phyloP scores from a whole-genome alignment of 2,888 invertebrate genomes.

The Drosophila niveifrons region DNA sequence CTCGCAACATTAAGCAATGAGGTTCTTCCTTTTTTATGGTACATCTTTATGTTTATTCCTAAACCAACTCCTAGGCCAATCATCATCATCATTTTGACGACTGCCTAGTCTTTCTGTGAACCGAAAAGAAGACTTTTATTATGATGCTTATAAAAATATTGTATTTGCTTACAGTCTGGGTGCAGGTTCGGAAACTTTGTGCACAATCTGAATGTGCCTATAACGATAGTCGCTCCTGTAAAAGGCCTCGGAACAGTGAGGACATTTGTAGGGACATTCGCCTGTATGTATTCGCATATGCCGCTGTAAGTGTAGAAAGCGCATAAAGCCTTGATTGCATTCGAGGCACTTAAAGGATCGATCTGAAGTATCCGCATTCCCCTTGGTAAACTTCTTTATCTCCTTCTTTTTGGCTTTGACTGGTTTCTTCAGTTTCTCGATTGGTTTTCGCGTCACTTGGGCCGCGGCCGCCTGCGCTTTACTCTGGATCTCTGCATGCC shows the following conservation, averaged over 20 bases:
- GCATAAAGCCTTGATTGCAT: constrained; percentile 28
- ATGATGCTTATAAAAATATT: neutral
- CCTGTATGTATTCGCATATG: constrained; percentile 40
- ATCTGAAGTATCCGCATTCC: neutral
- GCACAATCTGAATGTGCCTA: constrained; percentile 8
- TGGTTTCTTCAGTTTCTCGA: neutral
- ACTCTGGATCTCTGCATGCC: constrained; percentile 15
- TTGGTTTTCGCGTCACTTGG: neutral
- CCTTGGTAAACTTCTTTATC: neutral
- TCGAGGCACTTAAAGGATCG: constrained; percentile 14
- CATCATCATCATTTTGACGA: neutral
- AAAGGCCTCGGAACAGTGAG: constrained; percentile 23
- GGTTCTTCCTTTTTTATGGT: neutral
- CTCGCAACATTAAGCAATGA: too few species aligned
- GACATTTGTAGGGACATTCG: constrained; percentile 40
- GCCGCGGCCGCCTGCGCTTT: neutral
- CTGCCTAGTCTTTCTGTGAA: neutral
- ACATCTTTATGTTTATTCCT: neutral
- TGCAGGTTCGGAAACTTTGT: constrained; percentile 2
- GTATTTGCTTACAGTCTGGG: neutral
- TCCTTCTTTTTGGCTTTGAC: neutral
- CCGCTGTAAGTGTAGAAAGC: constrained; percentile 3
- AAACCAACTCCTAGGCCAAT: neutral
- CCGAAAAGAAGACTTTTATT: neutral
- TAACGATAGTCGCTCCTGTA: constrained; percentile 36